Conservation (phyloP, 2,113 vertebrate genomes). For the Rhodinocichla rosea region DNA sequence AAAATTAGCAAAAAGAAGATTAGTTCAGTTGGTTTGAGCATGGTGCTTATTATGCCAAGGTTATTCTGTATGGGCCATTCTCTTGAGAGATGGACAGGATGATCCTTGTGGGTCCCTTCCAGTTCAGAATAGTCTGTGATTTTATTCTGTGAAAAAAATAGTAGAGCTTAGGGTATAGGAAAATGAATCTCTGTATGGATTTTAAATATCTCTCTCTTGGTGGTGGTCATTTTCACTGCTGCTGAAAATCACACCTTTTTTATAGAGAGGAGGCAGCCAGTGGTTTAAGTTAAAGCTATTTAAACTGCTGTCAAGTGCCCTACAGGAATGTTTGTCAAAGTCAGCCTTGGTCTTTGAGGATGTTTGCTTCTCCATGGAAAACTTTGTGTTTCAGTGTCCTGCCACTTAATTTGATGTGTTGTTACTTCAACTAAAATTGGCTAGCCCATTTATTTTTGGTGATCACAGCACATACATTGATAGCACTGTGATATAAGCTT, state of each 20-base stretch:
- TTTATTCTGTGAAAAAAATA: not conserved
- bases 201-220: not conserved
- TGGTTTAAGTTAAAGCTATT: constrained; percentile 1
- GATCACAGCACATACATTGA: not conserved
- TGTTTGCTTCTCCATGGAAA: constrained; percentile 9
- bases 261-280: not conserved
- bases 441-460: not conserved
- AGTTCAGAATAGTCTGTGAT: not conserved
- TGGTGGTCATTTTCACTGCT: constrained; percentile 15
- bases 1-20: not conserved
- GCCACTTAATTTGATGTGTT: not conserved
- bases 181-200: not conserved
- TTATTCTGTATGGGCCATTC: not conserved
- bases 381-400: not conserved
- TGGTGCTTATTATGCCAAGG: not conserved
- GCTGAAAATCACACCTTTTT: constrained; percentile 15
- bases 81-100: not conserved
- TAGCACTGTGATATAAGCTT: not conserved
- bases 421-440: not conserved
- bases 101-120: not conserved
- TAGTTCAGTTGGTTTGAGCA: not conserved
- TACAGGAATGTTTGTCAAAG: not conserved
- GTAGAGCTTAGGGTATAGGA: not conserved
- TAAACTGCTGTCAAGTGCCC: not conserved
- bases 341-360: not conserved